Evolutionary conservation across 2,888 invertebrate genomes (phyloP).

Genomic region (Cartodere bifasciata): DNA sequence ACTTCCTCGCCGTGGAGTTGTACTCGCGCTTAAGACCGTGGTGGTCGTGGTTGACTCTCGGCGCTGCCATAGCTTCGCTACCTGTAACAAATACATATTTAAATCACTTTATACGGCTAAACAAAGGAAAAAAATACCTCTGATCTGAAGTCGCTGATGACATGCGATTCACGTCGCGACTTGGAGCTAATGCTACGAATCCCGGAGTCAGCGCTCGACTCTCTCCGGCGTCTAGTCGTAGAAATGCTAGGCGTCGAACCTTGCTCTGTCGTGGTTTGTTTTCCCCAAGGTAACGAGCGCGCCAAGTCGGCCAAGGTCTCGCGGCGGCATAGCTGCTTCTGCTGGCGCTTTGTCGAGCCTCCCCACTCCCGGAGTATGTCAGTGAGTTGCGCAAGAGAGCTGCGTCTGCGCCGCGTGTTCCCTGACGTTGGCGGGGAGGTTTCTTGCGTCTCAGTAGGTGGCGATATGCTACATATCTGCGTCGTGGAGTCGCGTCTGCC

Average conservation of each 20-base stretch:
- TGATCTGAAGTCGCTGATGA: slow-evolving; percentile 51
- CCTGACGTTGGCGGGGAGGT: slow-evolving; percentile 52
- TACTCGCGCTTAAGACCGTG: slow-evolving; percentile 34
- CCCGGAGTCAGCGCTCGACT: slow-evolving; percentile 79
- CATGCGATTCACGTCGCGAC: slow-evolving; percentile 61
- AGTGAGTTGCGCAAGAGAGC: slow-evolving; percentile 77
- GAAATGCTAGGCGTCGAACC: slow-evolving; percentile 32
- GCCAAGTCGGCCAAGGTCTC: slow-evolving; percentile 83
- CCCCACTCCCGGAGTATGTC: slow-evolving; percentile 84
- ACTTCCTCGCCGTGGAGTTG: slow-evolving; percentile 43
- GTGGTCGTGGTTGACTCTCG: slow-evolving; percentile 47
- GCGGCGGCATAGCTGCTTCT: slow-evolving; percentile 64
- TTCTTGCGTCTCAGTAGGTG: slow-evolving; percentile 61
- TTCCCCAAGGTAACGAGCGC: slow-evolving; percentile 71
- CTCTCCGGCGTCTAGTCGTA: slow-evolving; percentile 57
- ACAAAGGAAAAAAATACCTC: too few relatives aligned
- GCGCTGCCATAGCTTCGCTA: slow-evolving; percentile 57
- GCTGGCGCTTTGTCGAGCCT: slow-evolving; percentile 43
- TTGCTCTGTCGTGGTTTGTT: slow-evolving; percentile 45
- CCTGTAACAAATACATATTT: too few relatives aligned
- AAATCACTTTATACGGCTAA: too few relatives aligned
- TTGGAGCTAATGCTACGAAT: slow-evolving; percentile 57
- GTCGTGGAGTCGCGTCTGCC: slow-evolving; percentile 83
- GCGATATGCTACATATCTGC: slow-evolving; percentile 73
- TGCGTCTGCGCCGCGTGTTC: slow-evolving; percentile 58